These are phyloP conservation scores for Corythornis cristatus DNA, from an alignment of 2,113 vertebrate genomes.

Conservation along the genomic window DNA sequence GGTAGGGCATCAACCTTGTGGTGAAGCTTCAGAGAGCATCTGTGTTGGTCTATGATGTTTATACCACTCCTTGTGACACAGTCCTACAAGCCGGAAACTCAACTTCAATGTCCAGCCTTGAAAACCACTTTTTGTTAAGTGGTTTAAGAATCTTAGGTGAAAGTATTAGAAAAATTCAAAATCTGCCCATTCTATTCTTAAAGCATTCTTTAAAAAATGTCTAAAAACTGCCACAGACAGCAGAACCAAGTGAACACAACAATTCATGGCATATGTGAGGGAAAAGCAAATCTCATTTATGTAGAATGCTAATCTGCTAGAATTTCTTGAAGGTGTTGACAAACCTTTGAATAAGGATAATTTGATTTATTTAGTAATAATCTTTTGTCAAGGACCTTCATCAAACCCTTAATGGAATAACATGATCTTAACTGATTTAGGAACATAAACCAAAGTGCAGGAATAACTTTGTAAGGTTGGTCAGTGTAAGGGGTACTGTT, in stretches of 20 bases:
- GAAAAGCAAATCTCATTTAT: neutral
- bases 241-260: neutral
- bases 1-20: neutral
- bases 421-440: neutral
- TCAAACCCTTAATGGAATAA: neutral
- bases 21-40: fast-evolving
- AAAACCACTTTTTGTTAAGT: neutral
- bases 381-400: neutral
- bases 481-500: neutral
- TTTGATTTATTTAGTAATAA: neutral
- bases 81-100: neutral
- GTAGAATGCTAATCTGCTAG: neutral
- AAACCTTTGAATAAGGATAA: neutral
- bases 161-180: neutral
- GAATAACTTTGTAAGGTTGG: neutral
- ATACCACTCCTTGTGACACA: fast-evolving
- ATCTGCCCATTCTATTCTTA: neutral
- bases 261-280: neutral
- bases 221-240: neutral
- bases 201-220: neutral
- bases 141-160: neutral
- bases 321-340: neutral
- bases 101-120: neutral
- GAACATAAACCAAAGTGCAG: neutral
- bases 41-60: neutral